Percentiles rank a stretch among this genome's conserved stretches.
These are phyloP conservation scores for Choristoneura fumiferana DNA, from an alignment of 1,140 invertebrate species.

Conservation along the genomic window DNA sequence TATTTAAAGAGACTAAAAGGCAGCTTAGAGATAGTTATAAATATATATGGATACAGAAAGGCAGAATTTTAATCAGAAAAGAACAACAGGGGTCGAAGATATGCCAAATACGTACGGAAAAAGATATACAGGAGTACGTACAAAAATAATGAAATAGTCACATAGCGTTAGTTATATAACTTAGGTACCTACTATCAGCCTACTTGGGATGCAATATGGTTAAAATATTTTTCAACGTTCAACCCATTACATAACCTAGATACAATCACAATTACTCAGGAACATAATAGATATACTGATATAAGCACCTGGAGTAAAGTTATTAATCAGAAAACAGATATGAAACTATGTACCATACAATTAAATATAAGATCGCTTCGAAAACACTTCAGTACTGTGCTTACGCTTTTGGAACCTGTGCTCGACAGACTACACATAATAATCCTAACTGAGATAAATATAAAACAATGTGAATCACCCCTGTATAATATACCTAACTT, in stretches of 20 bases:
- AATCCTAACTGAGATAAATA: constrained; percentile 8
- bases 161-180: no score
- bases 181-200: no score
- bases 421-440: neutral
- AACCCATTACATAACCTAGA: no score
- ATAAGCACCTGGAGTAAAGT: neutral
- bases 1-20: constrained; percentile 11
- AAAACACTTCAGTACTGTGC: neutral
- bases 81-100: constrained; percentile 18
- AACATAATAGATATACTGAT: neutral
- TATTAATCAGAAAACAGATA: neutral
- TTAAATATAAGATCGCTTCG: constrained; percentile 13
- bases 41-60: constrained; percentile 26
- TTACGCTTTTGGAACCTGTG: neutral
- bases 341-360: neutral
- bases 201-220: no score
- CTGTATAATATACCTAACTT: neutral
- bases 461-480: neutral
- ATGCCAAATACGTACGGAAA: constrained; percentile 19
- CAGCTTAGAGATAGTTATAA: constrained; percentile 19
- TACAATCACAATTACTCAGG: no score
- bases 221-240: no score
- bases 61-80: constrained; percentile 15
- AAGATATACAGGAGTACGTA: neutral
- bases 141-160: neutral